Conservation (phyloP, 1,140 invertebrate species). For the Drosophila varians region DNA sequence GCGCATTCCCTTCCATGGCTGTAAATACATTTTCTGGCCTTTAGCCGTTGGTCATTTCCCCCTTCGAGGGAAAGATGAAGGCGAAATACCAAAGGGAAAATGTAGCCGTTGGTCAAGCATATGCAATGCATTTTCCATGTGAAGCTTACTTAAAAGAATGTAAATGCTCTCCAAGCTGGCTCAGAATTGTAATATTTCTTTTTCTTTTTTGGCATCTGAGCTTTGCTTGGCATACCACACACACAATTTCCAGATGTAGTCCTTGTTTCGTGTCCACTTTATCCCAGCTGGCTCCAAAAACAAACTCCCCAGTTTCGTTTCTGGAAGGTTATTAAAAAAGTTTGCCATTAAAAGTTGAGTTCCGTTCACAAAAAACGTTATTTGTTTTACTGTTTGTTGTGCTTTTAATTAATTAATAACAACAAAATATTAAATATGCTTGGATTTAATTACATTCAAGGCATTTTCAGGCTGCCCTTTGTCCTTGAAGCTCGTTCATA, state of each 20-base stretch:
- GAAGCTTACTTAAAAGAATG: conserved; percentile 20
- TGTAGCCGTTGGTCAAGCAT: conserved; percentile 17
- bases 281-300: neutral
- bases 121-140: conserved; percentile 21
- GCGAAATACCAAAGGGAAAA: conserved; percentile 26
- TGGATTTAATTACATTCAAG: neutral
- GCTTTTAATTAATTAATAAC: conserved; percentile 43
- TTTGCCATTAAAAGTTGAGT: neutral
- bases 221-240: neutral
- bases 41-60: conserved; percentile 7
- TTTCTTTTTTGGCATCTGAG: conserved; percentile 1
- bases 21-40: conserved; percentile 31
- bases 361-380: neutral
- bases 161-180: neutral
- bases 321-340: neutral
- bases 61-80: conserved; percentile 7
- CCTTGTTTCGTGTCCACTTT: neutral
- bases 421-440: neutral
- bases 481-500: neutral
- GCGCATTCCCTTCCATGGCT: conserved; percentile 11
- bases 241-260: neutral
- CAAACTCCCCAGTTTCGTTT: neutral
- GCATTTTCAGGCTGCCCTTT: no score
- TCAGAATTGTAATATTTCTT: conserved; percentile 4
- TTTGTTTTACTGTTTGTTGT: neutral